phyloP scores from a whole-genome alignment of 2,113 vertebrate species.

The Martes martes region DNA sequence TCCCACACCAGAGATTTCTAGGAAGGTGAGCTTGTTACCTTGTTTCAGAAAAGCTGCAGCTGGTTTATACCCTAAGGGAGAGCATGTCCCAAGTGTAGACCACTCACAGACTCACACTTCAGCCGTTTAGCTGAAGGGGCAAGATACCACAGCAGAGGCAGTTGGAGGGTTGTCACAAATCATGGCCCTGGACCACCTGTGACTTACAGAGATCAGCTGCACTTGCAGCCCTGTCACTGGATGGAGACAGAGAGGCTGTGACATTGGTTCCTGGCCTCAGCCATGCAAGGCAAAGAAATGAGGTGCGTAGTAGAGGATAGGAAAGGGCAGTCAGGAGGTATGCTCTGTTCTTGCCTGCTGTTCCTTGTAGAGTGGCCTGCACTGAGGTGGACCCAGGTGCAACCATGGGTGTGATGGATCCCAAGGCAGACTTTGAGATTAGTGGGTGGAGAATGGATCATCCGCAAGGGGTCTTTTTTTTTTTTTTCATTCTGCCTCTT shows the following conservation, averaged over 20 bases:
- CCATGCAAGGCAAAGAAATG: background rate
- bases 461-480: background rate
- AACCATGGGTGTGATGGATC: background rate
- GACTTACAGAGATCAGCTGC: background rate
- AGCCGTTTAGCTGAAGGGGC: background rate
- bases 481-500: too few relatives aligned
- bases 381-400: background rate
- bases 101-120: background rate
- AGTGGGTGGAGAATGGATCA: background rate
- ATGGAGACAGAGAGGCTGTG: background rate
- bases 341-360: background rate
- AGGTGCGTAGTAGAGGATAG: background rate
- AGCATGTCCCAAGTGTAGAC: background rate
- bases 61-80: background rate
- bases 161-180: background rate
- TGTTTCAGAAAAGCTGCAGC: background rate
- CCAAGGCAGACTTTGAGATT: background rate
- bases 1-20: conserved; percentile 51
- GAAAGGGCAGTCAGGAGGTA: background rate
- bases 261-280: background rate
- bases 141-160: background rate
- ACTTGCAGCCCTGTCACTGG: background rate
- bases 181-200: background rate
- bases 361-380: background rate
- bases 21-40: conserved; percentile 41